Percentiles rank a stretch among this genome's conserved stretches.
These are phyloP conservation scores for Artemia sinica DNA, from an alignment of 2,888 invertebrate species.

Conservation along the genomic window DNA sequence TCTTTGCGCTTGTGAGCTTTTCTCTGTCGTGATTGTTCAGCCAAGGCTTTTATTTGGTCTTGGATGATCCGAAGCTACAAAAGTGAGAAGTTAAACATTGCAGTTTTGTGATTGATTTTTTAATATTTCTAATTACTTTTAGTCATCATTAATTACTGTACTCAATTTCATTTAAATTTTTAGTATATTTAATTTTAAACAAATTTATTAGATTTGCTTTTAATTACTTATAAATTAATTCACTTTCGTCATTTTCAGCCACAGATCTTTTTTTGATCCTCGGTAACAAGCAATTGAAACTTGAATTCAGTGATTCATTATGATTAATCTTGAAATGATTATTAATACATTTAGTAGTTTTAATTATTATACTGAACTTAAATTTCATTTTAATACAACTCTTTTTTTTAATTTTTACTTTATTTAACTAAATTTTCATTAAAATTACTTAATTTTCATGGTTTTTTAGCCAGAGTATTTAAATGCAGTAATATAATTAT, in stretches of 20 bases:
- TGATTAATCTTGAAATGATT: too few relatives aligned
- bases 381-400: too few relatives aligned
- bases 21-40: background rate
- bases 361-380: too few relatives aligned
- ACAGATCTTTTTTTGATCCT: background rate
- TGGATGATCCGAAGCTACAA: conserved; percentile 7
- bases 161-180: background rate
- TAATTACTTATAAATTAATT: background rate
- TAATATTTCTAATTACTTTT: background rate
- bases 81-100: background rate
- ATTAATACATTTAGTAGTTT: too few relatives aligned
- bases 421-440: too few relatives aligned
- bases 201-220: background rate
- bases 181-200: background rate
- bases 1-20: conserved; percentile 2
- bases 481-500: too few relatives aligned
- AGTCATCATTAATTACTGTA: too few relatives aligned
- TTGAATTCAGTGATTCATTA: too few relatives aligned
- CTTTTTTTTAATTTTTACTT: too few relatives aligned
- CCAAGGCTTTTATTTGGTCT: background rate
- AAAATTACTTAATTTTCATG: too few relatives aligned
- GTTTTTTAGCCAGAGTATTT: too few relatives aligned
- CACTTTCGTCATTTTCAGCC: background rate
- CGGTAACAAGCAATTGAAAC: too few relatives aligned
- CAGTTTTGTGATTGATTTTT: background rate